Evolutionary conservation across 2,888 invertebrate genomes (phyloP), one percentile per base, ranked within the genome.

Genomic region (Orgyia antiqua): DNA sequence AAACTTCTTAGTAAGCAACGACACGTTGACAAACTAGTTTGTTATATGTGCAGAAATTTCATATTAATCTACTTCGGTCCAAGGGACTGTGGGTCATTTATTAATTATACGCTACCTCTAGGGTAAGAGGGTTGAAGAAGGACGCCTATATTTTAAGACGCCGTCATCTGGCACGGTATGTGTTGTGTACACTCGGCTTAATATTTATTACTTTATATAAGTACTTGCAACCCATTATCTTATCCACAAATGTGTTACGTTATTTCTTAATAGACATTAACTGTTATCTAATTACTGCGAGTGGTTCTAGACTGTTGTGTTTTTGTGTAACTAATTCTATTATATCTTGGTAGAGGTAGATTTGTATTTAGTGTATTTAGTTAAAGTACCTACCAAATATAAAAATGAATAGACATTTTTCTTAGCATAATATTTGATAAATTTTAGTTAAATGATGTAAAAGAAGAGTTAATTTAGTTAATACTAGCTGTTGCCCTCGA

Each of bases 71-170:
- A 32, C 50, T 46, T 48, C 41, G 47, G 59, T 60, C 53, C 59
- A 44, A 61, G 69, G 64, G 70, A 57, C 68, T 65, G 65, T 41
- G 66, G 78, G 82, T 84, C 86, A 87, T 84, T 83, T 82, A 86
- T 87, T 87, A 87, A 87, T 87, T 86, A 86, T 68, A 23, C 23
- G 10, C 23, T 23, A 68, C 68, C 68, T 57, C 53, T 55, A 62
- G 58, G 51, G 44, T 33, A 28, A 37, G 27, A 57, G 57, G 65
- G 70, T 68, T 72, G 71, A 80, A 78, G 80, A 75, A 79, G 80
- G 82, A 75, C 59, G 59, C 68, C 76, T 65, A 76, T 78, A 78
- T 82, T 80, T 79, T 80, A 83, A 83, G 82, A 83, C 66, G 68
- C 55, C 76, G 68, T 75, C 80, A 78, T 76, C 68, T 78, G 77